Percentiles rank a stretch among this genome's conserved stretches.
Conservation (phyloP, 2,797 vertebrate genomes). For the Spea hammondii region DNA sequence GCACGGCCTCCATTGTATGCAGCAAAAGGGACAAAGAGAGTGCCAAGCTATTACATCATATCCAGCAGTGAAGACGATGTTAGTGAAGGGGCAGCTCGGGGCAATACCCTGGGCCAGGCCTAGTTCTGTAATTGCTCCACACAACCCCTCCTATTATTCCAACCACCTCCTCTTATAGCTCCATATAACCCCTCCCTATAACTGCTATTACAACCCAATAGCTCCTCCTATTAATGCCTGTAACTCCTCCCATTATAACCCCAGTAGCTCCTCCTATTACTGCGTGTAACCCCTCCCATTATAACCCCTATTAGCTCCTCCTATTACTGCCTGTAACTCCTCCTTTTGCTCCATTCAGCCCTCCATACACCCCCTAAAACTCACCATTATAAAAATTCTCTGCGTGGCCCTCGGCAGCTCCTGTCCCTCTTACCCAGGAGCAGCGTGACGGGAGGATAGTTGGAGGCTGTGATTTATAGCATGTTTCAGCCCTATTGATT, state of each 20-base stretch:
- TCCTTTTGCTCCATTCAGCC: constrained; percentile 14
- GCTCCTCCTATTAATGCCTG: constrained; percentile 4
- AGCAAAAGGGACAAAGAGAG: no score
- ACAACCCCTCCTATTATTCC: not conserved
- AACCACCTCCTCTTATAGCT: not conserved
- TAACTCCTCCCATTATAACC: constrained; percentile 6
- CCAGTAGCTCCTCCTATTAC: constrained; percentile 5
- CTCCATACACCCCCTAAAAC: not conserved
- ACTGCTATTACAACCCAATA: not conserved
- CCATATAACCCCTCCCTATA: constrained; percentile 17
- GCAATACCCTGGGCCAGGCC: no score
- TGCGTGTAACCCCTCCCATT: constrained; percentile 10
- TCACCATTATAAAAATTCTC: constrained; percentile 6
- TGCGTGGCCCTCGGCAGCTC: constrained; percentile 18
- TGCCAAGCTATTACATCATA: no score
- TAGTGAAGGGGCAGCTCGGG: no score
- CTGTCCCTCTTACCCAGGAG: constrained; percentile 28
- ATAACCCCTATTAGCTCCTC: constrained; percentile 1
- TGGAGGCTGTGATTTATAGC: constrained; percentile 46
- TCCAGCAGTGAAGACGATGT: no score
- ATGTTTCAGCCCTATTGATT: constrained; percentile 50
- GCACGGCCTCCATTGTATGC: no score
- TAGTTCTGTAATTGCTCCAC: not conserved
- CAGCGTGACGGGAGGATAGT: constrained; percentile 35
- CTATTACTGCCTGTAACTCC: constrained; percentile 11